Base-by-base conservation (phyloP, 2,797 vertebrate genomes). In the Melanotaenia boesemani region DNA sequence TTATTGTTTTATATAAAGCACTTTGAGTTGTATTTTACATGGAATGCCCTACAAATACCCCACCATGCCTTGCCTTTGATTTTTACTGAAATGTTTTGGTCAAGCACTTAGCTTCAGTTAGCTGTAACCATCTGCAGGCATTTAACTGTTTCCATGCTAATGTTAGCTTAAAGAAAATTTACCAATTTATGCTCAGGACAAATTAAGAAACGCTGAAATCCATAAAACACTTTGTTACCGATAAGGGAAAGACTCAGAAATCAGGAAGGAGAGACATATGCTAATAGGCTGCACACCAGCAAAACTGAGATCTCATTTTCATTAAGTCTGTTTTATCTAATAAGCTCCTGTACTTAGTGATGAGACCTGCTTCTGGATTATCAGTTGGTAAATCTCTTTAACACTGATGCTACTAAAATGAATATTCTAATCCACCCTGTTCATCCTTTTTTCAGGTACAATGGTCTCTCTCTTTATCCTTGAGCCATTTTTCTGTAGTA, bases 311-410 rank as follows among this genome's bases (percentile, higher is more conserved):
- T 50, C 8, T 50, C n/a, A n/a, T 50, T 50, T 50, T 50, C 20
- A 20, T 48, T 37, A 44, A 44, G 41, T 44, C 41, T 16, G 5
- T 44, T 44, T 44, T 16, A 55, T 72, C 80, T 89, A 88, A 92
- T 90, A 80, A 88, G 58, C 70, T 70, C 69, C 74, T 73, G 77
- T 78, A 72, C 82, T 88, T 81, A 75, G 77, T 63, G 74, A 79
- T 84, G 83, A 85, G 74, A 82, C 77, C 67, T 80, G 78, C 41
- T 55, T n/a, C 44, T 67, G 84, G 86, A 89, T 90, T 82, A 89
- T 72, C 65, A 70, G 80, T 77, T 69, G 0, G n/a, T 50, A 86
- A 83, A 91, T 90, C 88, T 87, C 83, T 88, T 88, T 58, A 76
- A 65, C 48, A 36, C 62, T 46, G 44, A 62, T 73, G 54, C 26